Evolutionary conservation across 2,113 vertebrate genomes (phyloP).

Genomic region (Rana temporaria): DNA sequence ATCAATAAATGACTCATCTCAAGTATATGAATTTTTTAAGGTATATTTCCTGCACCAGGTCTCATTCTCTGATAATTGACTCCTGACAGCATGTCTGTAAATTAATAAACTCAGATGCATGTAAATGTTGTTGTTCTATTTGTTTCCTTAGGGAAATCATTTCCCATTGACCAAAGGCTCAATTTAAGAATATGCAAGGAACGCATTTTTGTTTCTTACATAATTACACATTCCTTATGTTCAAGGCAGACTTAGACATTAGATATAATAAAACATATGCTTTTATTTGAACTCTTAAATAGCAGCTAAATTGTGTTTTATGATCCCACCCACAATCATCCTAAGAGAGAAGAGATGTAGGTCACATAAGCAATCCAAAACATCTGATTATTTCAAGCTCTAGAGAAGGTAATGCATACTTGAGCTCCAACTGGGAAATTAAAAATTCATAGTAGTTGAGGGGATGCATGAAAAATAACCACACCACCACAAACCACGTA

Average conservation of each 20-base stretch:
- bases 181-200: not conserved
- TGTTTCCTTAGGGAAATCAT: conserved; percentile 1
- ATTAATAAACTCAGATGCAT: conserved; percentile 21
- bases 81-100: conserved; percentile 28
- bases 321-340: conserved; percentile 26
- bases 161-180: conserved; percentile 11
- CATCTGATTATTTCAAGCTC: conserved; percentile 6
- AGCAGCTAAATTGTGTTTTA: conserved; percentile 19
- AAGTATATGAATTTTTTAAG: not conserved
- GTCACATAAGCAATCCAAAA: conserved; percentile 10
- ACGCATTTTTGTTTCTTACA: not conserved
- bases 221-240: conserved; percentile 10
- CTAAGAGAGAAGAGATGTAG: conserved; percentile 18
- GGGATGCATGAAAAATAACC: conserved; percentile 4
- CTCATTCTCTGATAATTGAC: conserved; percentile 27
- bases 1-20: not conserved
- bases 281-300: conserved; percentile 5
- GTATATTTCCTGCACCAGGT: not conserved
- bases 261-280: conserved; percentile 16
- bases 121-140: conserved; percentile 22
- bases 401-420: conserved; percentile 23
- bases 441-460: conserved; percentile 21
- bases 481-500: not conserved
- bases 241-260: not conserved
- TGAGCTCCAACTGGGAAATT: conserved; percentile 33